A percentile compares a stretch with the other conserved stretches of the same genome.
Evolutionary conservation across 2,113 vertebrate genomes (phyloP).

Genomic region (Calidris pugnax): DNA sequence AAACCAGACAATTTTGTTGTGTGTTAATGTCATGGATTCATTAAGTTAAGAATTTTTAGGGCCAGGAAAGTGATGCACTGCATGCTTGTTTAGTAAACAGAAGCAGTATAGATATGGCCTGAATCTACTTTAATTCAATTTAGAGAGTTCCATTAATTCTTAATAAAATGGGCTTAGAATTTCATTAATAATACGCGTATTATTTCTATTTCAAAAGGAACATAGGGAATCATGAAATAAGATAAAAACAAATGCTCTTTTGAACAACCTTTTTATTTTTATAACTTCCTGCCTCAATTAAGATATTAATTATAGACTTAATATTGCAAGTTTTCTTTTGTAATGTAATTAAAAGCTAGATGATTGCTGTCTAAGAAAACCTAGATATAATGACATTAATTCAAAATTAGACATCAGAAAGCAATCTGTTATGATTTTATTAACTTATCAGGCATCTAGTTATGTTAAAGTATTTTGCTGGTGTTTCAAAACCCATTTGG

Average conservation of each 20-base stretch:
- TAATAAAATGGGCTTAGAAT: neutral
- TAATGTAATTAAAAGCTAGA: slow-evolving; percentile 16
- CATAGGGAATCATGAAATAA: neutral
- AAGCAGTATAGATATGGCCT: rapidly evolving
- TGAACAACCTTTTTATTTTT: neutral
- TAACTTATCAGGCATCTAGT: neutral
- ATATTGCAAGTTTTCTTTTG: neutral
- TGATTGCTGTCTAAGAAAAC: neutral
- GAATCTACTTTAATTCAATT: neutral
- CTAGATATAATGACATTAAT: neutral
- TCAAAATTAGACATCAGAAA: slow-evolving; percentile 26
- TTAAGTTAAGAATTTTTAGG: neutral
- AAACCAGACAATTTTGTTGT: neutral
- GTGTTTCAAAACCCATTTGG: neutral
- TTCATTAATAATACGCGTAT: neutral
- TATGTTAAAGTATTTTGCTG: neutral
- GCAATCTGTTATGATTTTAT: slow-evolving; percentile 30
- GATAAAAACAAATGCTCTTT: neutral
- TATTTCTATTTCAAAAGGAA: neutral
- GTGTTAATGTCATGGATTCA: neutral
- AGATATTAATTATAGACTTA: neutral
- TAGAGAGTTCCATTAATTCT: neutral
- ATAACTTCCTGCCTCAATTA: neutral
- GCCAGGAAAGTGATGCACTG: neutral
- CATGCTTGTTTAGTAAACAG: neutral